Conservation (phyloP, 2,888 invertebrate genomes). For the Platycheirus albimanus region DNA sequence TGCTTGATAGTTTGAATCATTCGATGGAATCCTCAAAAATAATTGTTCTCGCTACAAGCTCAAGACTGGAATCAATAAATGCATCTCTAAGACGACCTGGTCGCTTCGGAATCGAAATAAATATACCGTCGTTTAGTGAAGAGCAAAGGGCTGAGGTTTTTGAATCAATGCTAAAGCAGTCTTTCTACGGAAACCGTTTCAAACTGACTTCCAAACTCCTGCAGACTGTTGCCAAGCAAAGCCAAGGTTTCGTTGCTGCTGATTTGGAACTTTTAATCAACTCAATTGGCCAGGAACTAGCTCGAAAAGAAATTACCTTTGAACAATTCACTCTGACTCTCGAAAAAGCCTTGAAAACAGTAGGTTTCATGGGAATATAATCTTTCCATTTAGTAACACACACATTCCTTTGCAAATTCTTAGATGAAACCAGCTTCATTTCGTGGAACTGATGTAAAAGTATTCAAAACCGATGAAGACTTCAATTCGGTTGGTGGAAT, state of each 20-base stretch:
- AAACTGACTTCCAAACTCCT: constrained; percentile 76
- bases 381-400: not conserved
- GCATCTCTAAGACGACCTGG: constrained; percentile 83
- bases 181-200: constrained; percentile 53
- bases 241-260: constrained; percentile 85
- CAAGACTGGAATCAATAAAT: constrained; percentile 83
- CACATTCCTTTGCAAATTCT: not conserved
- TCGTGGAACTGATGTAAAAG: constrained; percentile 82
- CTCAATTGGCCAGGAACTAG: constrained; percentile 77
- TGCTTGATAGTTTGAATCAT: constrained; percentile 83
- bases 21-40: constrained; percentile 77
- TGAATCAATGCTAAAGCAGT: constrained; percentile 76
- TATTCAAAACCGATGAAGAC: constrained; percentile 80
- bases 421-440: constrained; percentile 80
- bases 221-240: constrained; percentile 81
- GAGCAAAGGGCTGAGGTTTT: constrained; percentile 83
- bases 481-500: constrained; percentile 85
- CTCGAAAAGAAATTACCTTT: constrained; percentile 43
- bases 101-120: constrained; percentile 84
- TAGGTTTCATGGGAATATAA: constrained; percentile 10
- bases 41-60: constrained; percentile 84
- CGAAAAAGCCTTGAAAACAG: constrained; percentile 46
- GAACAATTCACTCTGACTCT: constrained; percentile 24
- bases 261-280: constrained; percentile 84
- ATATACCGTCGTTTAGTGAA: constrained; percentile 83